Percentiles rank a stretch among this genome's conserved stretches.
These are phyloP conservation scores for Antitype chi DNA, from an alignment of 2,888 invertebrate species.

Conservation along the genomic window DNA sequence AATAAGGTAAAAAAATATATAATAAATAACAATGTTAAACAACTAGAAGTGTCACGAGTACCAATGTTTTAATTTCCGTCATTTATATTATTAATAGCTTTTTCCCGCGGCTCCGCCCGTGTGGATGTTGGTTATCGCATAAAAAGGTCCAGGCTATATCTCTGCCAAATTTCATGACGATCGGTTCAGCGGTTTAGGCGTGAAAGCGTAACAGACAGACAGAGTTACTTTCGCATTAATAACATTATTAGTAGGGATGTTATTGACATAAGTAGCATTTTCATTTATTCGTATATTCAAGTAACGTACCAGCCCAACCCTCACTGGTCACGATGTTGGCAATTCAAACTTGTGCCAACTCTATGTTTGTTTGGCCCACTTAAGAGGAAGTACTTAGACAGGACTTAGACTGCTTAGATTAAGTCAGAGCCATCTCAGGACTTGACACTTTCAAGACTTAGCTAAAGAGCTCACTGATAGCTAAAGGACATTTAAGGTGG, in stretches of 20 bases:
- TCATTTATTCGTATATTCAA: slow-evolving; percentile 4
- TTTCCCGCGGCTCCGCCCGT: too few relatives aligned
- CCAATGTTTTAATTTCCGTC: not conserved
- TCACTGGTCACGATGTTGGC: not conserved
- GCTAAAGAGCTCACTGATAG: not conserved
- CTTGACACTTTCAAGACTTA: not conserved
- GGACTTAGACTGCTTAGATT: slow-evolving; percentile 1
- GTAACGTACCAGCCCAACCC: not conserved
- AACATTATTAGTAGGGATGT: too few relatives aligned
- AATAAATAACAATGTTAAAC: too few relatives aligned
- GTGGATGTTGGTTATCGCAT: too few relatives aligned
- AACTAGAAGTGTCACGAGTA: not conserved
- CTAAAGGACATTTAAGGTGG: not conserved
- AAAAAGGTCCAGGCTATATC: too few relatives aligned
- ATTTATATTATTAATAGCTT: not conserved
- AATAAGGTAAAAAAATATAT: too few relatives aligned
- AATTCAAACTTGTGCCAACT: slow-evolving; percentile 7
- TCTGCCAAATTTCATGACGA: too few relatives aligned
- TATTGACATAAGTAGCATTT: not conserved
- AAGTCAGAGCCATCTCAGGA: not conserved
- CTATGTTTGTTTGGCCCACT: not conserved
- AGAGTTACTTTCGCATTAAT: too few relatives aligned
- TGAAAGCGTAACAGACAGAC: too few relatives aligned
- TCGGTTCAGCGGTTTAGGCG: too few relatives aligned
- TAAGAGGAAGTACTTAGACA: not conserved